phyloP scores from a whole-genome alignment of 2,797 vertebrate species.

The Lophius americanus region DNA sequence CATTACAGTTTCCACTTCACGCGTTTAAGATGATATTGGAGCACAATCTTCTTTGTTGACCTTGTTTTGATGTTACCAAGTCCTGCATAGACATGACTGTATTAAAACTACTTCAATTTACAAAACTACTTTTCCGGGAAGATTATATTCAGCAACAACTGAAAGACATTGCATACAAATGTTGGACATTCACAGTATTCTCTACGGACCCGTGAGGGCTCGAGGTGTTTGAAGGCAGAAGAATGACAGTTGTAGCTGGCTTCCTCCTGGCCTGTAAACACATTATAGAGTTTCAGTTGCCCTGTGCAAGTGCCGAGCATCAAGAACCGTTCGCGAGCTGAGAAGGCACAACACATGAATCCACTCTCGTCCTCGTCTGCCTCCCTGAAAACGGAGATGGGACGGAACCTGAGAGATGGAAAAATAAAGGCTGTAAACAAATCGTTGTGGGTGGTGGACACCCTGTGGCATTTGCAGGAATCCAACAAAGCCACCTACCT shows the following conservation, averaged over 20 bases:
- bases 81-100: too few relatives aligned
- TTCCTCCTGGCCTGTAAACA: conserved; percentile 98
- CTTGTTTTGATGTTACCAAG: too few relatives aligned
- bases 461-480: neutral
- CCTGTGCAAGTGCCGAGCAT: conserved; percentile 98
- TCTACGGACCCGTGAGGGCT: conserved; percentile 92
- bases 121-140: too few relatives aligned
- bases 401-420: conserved; percentile 87
- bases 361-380: conserved; percentile 98
- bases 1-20: neutral
- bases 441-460: neutral
- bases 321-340: conserved; percentile 95
- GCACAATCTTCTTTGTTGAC: too few relatives aligned
- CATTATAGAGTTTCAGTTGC: conserved; percentile 97
- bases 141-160: too few relatives aligned
- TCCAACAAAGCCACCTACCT: conserved; percentile 79
- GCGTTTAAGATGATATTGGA: too few relatives aligned
- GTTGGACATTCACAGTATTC: neutral
- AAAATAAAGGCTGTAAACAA: neutral
- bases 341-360: conserved; percentile 98
- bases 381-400: conserved; percentile 97
- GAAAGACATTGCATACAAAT: neutral
- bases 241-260: conserved; percentile 98
- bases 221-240: conserved; percentile 96
- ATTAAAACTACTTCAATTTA: too few relatives aligned